phyloP scores from a whole-genome alignment of 2,113 vertebrate genomes.

The Sciurus niger region DNA sequence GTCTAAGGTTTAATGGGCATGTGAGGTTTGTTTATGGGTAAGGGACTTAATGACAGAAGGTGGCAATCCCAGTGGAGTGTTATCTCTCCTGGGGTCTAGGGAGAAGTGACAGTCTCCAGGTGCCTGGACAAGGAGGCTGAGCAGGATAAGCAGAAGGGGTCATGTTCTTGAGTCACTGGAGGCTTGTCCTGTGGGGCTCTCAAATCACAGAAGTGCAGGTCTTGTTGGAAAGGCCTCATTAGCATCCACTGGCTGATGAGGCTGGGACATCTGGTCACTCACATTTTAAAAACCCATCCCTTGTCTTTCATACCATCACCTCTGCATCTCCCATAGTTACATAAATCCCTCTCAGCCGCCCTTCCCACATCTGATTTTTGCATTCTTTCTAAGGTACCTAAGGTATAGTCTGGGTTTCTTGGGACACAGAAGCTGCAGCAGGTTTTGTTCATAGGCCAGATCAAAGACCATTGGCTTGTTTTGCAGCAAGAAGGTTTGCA shows the following conservation, averaged over 20 bases:
- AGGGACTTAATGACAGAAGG: background rate
- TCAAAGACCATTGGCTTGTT: background rate
- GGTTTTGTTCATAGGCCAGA: background rate
- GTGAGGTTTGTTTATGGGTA: background rate
- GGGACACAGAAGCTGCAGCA: background rate
- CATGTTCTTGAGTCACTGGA: background rate
- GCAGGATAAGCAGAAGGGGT: background rate
- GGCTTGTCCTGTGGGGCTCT: fast-evolving
- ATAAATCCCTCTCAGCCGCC: background rate
- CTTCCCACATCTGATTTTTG: background rate
- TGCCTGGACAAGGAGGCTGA: background rate
- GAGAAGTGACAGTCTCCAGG: background rate
- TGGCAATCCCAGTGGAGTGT: background rate
- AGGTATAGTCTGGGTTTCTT: background rate
- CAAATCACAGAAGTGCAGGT: background rate
- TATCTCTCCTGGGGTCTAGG: background rate
- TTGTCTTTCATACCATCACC: background rate
- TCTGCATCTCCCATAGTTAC: background rate
- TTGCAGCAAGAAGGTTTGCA: background rate
- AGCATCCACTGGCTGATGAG: background rate
- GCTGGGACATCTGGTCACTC: background rate
- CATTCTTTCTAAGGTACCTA: background rate
- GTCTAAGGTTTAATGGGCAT: background rate
- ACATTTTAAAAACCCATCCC: background rate
- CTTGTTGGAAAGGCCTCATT: background rate